These are phyloP conservation scores for Platyura marginata DNA, from an alignment of 1,140 invertebrate species.

Conservation along the genomic window DNA sequence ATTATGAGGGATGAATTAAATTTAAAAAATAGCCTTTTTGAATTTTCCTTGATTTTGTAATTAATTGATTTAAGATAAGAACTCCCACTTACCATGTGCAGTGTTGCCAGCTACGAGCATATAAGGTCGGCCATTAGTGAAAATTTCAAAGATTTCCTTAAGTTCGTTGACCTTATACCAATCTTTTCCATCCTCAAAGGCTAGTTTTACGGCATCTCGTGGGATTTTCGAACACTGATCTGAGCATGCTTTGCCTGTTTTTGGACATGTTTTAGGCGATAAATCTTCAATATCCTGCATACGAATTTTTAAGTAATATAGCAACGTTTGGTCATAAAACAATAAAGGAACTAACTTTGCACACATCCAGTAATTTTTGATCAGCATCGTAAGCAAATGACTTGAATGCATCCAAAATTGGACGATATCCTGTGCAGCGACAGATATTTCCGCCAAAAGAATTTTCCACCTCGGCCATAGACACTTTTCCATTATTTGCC, in stretches of 20 bases:
- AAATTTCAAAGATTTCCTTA: background rate
- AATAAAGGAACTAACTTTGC: no score
- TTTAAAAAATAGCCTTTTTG: no score
- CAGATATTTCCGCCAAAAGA: slow-evolving; percentile 68
- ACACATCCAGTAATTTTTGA: background rate
- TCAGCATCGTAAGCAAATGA: slow-evolving; percentile 41
- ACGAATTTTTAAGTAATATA: no score
- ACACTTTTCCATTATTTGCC: slow-evolving; percentile 28
- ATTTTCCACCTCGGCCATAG: slow-evolving; percentile 51
- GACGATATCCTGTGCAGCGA: slow-evolving; percentile 71
- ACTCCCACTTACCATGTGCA: no score
- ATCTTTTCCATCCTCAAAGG: background rate
- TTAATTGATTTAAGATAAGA: no score
- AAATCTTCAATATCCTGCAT: slow-evolving; percentile 14
- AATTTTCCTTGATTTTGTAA: no score
- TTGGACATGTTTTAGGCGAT: background rate
- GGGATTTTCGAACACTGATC: background rate
- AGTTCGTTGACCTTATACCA: slow-evolving; percentile 4
- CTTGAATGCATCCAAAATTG: slow-evolving; percentile 70
- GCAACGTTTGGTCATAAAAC: no score
- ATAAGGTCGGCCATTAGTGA: slow-evolving; percentile 13
- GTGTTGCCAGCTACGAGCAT: slow-evolving; percentile 38
- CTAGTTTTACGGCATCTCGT: no score
- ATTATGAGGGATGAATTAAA: slow-evolving; percentile 25
- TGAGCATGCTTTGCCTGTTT: background rate